Evolutionary conservation across 2,888 invertebrate genomes (phyloP).

Genomic region (Archips xylosteana): DNA sequence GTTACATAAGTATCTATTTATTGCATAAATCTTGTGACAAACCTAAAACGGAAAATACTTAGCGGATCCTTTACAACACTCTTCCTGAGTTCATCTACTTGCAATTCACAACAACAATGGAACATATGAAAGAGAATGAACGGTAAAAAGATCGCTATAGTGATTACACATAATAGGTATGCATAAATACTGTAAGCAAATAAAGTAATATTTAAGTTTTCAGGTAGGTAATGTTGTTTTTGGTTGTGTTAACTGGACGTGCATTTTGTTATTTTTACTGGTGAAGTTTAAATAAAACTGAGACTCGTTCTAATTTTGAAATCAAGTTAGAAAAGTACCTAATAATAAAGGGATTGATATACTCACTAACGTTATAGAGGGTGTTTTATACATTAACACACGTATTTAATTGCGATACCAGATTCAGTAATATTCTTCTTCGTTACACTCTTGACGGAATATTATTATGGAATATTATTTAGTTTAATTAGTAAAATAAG

Average conservation of each 20-base stretch:
- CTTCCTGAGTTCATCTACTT: conserved; percentile 29
- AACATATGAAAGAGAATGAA: conserved; percentile 20
- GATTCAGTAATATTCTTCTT: not conserved
- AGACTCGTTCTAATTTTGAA: no score
- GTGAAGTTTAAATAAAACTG: no score
- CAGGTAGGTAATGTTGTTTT: not conserved
- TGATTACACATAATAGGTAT: not conserved
- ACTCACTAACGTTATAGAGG: no score
- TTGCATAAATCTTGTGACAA: conserved; percentile 40
- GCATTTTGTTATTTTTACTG: not conserved
- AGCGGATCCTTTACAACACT: conserved; percentile 21
- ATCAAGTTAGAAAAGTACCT: no score
- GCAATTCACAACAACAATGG: conserved; percentile 20
- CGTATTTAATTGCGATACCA: not conserved
- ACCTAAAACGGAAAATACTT: conserved; percentile 32
- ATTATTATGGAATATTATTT: no score
- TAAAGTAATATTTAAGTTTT: no score
- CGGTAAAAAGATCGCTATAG: conserved; percentile 9
- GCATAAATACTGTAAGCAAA: not conserved
- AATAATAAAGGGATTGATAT: no score
- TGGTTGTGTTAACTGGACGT: not conserved
- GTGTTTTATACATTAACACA: no score
- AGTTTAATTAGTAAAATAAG: no score
- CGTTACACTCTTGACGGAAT: no score
- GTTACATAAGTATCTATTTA: conserved; percentile 38